Conservation (phyloP, 2,113 vertebrate species). For the Labeo rohita region DNA sequence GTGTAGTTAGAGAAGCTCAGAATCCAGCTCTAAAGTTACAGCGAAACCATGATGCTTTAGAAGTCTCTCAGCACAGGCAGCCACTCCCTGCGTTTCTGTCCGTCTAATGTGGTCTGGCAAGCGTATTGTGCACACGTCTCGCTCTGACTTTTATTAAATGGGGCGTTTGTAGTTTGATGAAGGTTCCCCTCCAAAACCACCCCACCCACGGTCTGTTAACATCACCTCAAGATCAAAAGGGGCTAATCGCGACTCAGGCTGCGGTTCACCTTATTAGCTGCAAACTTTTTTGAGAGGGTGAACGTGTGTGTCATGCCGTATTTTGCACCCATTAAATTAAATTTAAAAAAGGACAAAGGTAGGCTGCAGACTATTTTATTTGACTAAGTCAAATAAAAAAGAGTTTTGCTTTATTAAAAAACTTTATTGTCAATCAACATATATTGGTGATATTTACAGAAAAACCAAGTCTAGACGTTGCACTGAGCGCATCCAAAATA, state of each 20-base stretch:
- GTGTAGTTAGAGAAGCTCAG: slow-evolving; percentile 7
- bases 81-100: slow-evolving; percentile 29
- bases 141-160: slow-evolving; percentile 48
- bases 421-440: slow-evolving; percentile 59
- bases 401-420: slow-evolving; percentile 17
- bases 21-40: neutral
- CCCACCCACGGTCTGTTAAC: slow-evolving; percentile 57
- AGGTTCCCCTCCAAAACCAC: slow-evolving; percentile 44
- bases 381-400: slow-evolving; percentile 13
- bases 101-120: slow-evolving; percentile 58
- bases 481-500: slow-evolving; percentile 16
- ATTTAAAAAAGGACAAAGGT: slow-evolving; percentile 43
- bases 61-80: slow-evolving; percentile 25
- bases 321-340: slow-evolving; percentile 51
- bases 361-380: slow-evolving; percentile 42
- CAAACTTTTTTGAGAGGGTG: slow-evolving; percentile 50
- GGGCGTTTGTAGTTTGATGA: slow-evolving; percentile 59
- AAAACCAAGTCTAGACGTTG: slow-evolving; percentile 67
- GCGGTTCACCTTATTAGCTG: slow-evolving; percentile 57
- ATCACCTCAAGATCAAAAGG: slow-evolving; percentile 71
- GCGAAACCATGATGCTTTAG: slow-evolving; percentile 4
- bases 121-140: slow-evolving; percentile 37
- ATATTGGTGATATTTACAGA: slow-evolving; percentile 60
- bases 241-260: slow-evolving; percentile 59
- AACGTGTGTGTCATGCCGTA: slow-evolving; percentile 46